phyloP scores from a whole-genome alignment of 2,888 invertebrate species.

The Dicyrtomina minuta region DNA sequence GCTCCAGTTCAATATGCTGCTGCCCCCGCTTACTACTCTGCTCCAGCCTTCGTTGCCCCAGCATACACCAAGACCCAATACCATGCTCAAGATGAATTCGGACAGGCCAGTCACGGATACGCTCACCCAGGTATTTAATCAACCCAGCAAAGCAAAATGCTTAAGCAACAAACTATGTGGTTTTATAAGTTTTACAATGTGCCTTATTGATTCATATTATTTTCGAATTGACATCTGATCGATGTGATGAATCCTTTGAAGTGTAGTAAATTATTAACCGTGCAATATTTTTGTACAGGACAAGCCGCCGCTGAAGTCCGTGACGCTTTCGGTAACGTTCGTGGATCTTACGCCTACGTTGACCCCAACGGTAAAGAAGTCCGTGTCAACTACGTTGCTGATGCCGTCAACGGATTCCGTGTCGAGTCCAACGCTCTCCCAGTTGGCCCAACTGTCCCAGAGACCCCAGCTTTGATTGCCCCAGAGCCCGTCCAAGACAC shows the following conservation, averaged over 20 bases:
- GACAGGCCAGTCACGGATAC: conserved; percentile 56
- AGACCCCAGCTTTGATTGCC: conserved; percentile 11
- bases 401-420: conserved; percentile 57
- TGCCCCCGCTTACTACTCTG: conserved; percentile 20
- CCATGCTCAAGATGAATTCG: conserved; percentile 63
- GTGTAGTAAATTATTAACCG: background rate
- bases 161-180: no score
- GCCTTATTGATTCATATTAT: no score
- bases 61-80: background rate
- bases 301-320: conserved; percentile 50
- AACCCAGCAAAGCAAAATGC: background rate
- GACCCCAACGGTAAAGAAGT: conserved; percentile 58
- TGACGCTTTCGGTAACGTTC: conserved; percentile 51
- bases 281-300: conserved; percentile 37
- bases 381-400: conserved; percentile 59
- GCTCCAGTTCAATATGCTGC: conserved; percentile 7
- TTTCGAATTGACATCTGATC: background rate
- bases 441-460: conserved; percentile 53
- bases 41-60: conserved; percentile 36
- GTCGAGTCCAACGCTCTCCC: conserved; percentile 59
- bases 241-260: background rate
- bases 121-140: conserved; percentile 26
- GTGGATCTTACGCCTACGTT: conserved; percentile 56
- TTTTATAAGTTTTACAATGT: no score
- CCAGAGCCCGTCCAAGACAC: conserved; percentile 57